Base-by-base conservation (phyloP, 2,113 vertebrate genomes). In the Psilopogon haemacephalus region DNA sequence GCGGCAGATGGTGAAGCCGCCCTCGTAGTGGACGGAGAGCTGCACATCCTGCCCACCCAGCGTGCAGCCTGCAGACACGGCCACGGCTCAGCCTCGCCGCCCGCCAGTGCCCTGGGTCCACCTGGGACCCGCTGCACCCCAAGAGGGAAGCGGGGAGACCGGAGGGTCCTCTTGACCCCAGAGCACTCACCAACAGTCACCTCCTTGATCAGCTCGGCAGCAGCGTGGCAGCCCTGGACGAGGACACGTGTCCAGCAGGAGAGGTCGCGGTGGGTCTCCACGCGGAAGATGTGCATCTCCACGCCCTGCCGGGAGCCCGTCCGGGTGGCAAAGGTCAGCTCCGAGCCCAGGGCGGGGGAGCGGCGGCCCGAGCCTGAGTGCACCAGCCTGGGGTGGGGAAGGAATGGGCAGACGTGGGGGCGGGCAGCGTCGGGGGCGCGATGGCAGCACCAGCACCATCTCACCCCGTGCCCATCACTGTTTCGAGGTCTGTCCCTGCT, bases 231-330 rank as follows among this genome's bases (percentile, higher is more conserved):
- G 18, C 99, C 99, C 96, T 99, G 99, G 33, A 99, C 99, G 7
- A 99, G 97, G 11, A 98, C 97, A 0, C 99, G 97, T 1, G 99
- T 99, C 99, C 99, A 99, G 1, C 98, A 97, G 0, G 99, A 99
- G 95, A 99, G 97, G 84, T 99, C 99, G 84, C 99, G 98, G 96
- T 99, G 99, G 4, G 98, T 99, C 97, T 99, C 99, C 94, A 99
- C 99, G 1, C 98, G 97, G 96, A 99, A 99, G 24, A 99, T 56
- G 62, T 98, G 99, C 94, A 98, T 98, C 97, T 99, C 99, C 37
- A 99, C 98, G 16, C 99, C 99, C 65, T 98, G 99, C 7, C 98
- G 98, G 1, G 98, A 99, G 50, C 99, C 99, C 0, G 99, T 99
- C 73, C 99, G 97, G 1, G 98, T 99, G 96, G 98, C 98, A 6